These are phyloP conservation scores for Crotalus adamanteus DNA, from an alignment of 2,797 vertebrate genomes.

Conservation along the genomic window DNA sequence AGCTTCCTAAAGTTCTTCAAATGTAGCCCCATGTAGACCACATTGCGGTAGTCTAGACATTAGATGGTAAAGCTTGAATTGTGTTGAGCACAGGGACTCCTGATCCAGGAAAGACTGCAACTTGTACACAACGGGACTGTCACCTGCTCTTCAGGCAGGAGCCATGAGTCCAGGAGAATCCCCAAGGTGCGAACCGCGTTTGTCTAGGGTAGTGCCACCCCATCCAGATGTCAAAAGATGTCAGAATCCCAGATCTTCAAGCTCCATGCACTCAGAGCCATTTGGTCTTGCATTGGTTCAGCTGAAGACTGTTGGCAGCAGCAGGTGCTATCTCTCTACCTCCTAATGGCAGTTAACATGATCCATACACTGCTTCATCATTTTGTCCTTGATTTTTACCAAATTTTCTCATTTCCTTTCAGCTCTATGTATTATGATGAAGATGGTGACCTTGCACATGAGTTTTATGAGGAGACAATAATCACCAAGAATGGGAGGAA, in stretches of 20 bases:
- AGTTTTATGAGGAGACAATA: conserved; percentile 97
- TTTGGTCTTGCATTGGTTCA: background rate
- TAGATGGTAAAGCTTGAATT: background rate
- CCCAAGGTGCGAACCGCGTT: background rate
- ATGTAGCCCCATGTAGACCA: background rate
- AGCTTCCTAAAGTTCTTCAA: background rate
- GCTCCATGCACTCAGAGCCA: background rate
- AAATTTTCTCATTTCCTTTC: conserved; percentile 29
- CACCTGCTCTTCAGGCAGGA: background rate
- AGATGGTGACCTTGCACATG: conserved; percentile 96
- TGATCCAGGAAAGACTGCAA: background rate
- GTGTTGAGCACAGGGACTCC: background rate
- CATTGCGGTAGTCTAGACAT: background rate
- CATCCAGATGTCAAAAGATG: background rate
- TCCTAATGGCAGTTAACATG: background rate
- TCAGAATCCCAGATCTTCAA: background rate
- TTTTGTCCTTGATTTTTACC: background rate
- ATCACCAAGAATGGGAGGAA: conserved; percentile 95
- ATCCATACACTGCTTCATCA: background rate
- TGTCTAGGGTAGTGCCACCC: background rate
- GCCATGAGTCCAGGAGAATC: background rate
- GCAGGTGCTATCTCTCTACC: background rate
- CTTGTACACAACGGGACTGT: background rate
- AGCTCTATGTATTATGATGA: conserved; percentile 97
- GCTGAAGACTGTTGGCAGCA: background rate